These are phyloP conservation scores for Ypsolopha sequella DNA, from an alignment of 2,888 invertebrate species.

Conservation along the genomic window DNA sequence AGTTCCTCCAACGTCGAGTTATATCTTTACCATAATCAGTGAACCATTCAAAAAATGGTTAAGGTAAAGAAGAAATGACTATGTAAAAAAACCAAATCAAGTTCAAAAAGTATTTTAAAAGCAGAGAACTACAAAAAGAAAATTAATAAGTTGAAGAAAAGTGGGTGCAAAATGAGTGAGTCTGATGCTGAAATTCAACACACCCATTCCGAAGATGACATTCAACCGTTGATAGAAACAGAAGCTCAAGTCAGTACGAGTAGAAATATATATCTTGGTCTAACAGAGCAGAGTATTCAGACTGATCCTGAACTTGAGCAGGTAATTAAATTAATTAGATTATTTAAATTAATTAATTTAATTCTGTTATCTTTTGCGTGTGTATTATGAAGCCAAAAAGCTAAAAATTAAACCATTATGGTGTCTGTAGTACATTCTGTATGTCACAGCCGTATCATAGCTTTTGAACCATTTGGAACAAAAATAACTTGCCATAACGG, in stretches of 20 bases:
- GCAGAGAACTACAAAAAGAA: slow-evolving; percentile 4
- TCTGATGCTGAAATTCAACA: too few relatives aligned
- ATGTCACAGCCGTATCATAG: too few relatives aligned
- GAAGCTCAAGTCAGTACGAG: slow-evolving; percentile 20
- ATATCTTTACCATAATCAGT: too few relatives aligned
- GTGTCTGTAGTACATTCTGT: too few relatives aligned
- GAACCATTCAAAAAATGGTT: background rate
- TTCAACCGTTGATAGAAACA: slow-evolving; percentile 46
- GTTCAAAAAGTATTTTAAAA: background rate
- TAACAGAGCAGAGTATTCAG: slow-evolving; percentile 31
- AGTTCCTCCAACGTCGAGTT: too few relatives aligned
- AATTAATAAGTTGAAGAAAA: background rate
- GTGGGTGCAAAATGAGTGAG: too few relatives aligned
- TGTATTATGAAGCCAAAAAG: too few relatives aligned
- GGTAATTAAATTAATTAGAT: slow-evolving; percentile 26
- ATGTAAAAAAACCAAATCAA: background rate
- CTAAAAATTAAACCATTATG: too few relatives aligned
- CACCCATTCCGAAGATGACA: slow-evolving; percentile 50
- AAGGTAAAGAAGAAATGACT: background rate
- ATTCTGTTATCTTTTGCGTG: too few relatives aligned
- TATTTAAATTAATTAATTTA: slow-evolving; percentile 4
- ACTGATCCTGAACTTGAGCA: slow-evolving; percentile 50
- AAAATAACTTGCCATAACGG: too few relatives aligned
- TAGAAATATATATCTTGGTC: slow-evolving; percentile 21
- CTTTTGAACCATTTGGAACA: too few relatives aligned